phyloP scores from a whole-genome alignment of 2,888 invertebrate species.

The Apamea anceps region DNA sequence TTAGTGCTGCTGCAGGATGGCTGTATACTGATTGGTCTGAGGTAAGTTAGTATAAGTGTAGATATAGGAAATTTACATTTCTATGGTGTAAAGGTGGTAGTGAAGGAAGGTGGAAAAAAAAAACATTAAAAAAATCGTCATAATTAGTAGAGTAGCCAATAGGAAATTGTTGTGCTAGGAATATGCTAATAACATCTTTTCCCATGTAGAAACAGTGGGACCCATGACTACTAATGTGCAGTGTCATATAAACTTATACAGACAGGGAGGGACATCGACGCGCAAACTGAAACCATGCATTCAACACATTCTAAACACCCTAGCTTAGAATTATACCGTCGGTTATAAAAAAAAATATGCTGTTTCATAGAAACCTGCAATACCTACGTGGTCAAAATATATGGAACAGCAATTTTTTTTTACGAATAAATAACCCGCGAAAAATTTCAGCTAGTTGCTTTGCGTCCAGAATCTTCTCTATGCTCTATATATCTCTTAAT shows the following conservation, averaged over 20 bases:
- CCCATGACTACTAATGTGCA: too few species aligned
- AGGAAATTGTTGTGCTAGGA: neutral
- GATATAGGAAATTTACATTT: too few species aligned
- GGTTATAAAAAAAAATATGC: too few species aligned
- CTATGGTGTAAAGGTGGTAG: neutral
- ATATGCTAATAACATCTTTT: neutral
- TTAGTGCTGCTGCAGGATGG: conserved; percentile 87
- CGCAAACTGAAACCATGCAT: neutral
- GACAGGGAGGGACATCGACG: too few species aligned
- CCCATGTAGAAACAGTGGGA: neutral
- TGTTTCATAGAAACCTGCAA: too few species aligned
- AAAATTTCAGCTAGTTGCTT: neutral
- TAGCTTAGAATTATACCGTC: too few species aligned
- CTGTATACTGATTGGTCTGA: conserved; percentile 91
- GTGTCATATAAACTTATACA: neutral
- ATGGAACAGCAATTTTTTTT: neutral
- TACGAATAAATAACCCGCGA: neutral
- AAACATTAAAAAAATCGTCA: neutral
- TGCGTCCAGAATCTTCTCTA: neutral
- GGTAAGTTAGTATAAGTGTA: conserved; percentile 73
- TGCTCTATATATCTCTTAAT: too few species aligned
- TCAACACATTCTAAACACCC: neutral
- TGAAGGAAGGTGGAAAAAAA: too few species aligned
- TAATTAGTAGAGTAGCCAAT: neutral
- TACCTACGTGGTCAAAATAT: too few species aligned